These are phyloP conservation scores for Hippopotamus amphibius DNA, from an alignment of 2,113 vertebrate genomes.

Conservation along the genomic window DNA sequence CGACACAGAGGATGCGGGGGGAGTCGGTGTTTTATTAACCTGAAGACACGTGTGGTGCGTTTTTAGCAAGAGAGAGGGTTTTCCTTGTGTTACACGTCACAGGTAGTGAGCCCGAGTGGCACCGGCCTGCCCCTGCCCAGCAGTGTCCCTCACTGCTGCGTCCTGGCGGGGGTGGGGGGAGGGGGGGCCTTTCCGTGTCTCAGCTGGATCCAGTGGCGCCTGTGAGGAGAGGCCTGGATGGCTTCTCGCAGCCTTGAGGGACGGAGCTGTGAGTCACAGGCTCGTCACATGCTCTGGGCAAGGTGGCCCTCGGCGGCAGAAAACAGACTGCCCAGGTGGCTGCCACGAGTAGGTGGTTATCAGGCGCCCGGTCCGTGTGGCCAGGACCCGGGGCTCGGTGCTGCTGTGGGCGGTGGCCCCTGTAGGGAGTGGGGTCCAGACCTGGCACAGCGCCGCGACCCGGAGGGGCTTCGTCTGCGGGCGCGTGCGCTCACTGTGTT, in stretches of 20 bases:
- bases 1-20: background rate
- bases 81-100: background rate
- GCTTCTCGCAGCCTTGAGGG: fast-evolving
- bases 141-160: background rate
- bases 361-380: too few species aligned
- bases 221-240: background rate
- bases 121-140: background rate
- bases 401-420: background rate
- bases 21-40: background rate
- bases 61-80: background rate
- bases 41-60: background rate
- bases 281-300: background rate
- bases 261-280: background rate
- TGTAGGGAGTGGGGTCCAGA: background rate
- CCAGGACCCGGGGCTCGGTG: background rate
- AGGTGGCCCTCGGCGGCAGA: background rate
- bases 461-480: fast-evolving
- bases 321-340: background rate
- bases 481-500: fast-evolving
- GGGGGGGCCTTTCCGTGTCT: too few species aligned
- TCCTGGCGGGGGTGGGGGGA: background rate
- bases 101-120: too few species aligned
- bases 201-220: too few species aligned
- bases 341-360: fast-evolving
- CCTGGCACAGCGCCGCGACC: background rate